These are phyloP conservation scores for Zapus hudsonius DNA, from an alignment of 2,113 vertebrate genomes.

Conservation along the genomic window DNA sequence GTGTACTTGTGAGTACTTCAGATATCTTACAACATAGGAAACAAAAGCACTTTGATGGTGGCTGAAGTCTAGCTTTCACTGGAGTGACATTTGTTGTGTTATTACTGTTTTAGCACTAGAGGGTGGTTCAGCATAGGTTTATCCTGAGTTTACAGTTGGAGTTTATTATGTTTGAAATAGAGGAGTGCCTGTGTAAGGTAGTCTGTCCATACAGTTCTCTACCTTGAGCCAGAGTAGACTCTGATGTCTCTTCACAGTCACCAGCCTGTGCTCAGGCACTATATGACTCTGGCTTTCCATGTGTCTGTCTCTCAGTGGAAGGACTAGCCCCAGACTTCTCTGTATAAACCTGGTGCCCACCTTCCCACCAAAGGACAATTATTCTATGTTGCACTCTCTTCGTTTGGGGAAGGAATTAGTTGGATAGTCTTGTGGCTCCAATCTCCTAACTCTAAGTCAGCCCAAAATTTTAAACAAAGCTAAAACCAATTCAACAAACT, in stretches of 20 bases:
- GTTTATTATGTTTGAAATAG: not conserved
- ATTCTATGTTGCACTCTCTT: not conserved
- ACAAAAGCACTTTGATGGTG: not conserved
- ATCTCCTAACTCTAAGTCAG: too few relatives aligned
- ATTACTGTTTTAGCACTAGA: not conserved
- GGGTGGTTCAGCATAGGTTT: not conserved
- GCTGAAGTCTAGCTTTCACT: not conserved
- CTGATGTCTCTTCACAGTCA: not conserved
- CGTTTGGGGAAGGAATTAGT: not conserved
- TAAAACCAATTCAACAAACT: not conserved
- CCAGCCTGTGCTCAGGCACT: not conserved
- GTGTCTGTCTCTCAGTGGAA: not conserved
- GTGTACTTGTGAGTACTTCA: not conserved
- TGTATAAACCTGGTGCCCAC: too few relatives aligned
- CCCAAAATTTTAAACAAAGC: not conserved
- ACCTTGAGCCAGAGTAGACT: not conserved
- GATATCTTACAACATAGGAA: too few relatives aligned
- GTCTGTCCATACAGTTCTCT: not conserved
- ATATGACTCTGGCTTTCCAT: not conserved
- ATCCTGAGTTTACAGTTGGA: not conserved
- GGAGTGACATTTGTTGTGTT: not conserved
- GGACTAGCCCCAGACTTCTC: too few relatives aligned
- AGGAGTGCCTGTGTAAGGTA: not conserved
- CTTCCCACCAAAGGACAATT: not conserved
- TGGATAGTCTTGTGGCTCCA: not conserved